Conservation (phyloP, 2,888 invertebrate genomes). For the Odontocerum albicorne region DNA sequence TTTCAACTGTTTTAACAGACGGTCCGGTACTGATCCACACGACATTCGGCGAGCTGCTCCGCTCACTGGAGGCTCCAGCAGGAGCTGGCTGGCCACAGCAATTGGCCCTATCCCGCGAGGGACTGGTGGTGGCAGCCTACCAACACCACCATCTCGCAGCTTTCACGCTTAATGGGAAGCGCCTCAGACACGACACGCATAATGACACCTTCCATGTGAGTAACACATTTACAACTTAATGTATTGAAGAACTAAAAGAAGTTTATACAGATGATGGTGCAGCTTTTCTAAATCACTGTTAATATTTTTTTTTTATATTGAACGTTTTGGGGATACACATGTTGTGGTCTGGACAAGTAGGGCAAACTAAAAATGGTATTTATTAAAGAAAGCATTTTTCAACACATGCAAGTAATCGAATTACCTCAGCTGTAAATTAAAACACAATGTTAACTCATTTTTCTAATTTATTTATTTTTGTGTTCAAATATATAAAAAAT, state of each 20-base stretch:
- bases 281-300: too few species aligned
- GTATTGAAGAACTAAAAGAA: background rate
- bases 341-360: too few species aligned
- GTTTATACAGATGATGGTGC: too few species aligned
- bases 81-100: constrained; percentile 79
- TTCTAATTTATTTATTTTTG: constrained; percentile 2
- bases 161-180: constrained; percentile 91
- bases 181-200: constrained; percentile 87
- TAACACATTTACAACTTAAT: constrained; percentile 6
- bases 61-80: constrained; percentile 83
- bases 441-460: background rate
- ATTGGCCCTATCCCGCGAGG: constrained; percentile 94
- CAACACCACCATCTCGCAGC: constrained; percentile 91
- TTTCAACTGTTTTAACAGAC: too few species aligned
- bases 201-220: constrained; percentile 92
- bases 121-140: constrained; percentile 92
- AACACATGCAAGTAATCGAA: too few species aligned
- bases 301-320: too few species aligned
- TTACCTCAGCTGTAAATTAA: constrained; percentile 4
- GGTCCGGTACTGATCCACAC: constrained; percentile 98
- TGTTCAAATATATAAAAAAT: too few species aligned
- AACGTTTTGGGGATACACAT: too few species aligned
- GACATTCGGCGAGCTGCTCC: constrained; percentile 92
- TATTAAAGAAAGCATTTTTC: background rate
- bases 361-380: background rate